These are phyloP conservation scores for Gavialis gangeticus DNA, from an alignment of 2,113 vertebrate genomes.

Conservation along the genomic window DNA sequence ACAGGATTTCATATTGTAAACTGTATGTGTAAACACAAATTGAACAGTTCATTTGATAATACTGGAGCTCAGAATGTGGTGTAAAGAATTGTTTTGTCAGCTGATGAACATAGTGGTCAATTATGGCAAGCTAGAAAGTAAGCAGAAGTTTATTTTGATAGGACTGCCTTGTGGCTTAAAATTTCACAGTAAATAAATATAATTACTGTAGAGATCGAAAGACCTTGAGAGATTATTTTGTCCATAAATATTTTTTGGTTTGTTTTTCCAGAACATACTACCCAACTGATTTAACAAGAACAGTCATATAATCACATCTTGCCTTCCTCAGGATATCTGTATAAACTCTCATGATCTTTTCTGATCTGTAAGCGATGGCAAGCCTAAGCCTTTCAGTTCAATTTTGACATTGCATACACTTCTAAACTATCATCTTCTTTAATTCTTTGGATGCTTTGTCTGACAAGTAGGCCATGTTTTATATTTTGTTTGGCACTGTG, in stretches of 20 bases:
- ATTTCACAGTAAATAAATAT: neutral
- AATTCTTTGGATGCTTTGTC: neutral
- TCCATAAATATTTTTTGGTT: neutral
- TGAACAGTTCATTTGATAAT: neutral
- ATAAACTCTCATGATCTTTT: neutral
- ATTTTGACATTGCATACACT: neutral
- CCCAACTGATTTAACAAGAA: neutral
- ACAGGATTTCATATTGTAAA: neutral
- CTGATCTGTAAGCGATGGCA: neutral
- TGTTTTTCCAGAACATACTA: neutral
- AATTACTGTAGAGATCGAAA: neutral
- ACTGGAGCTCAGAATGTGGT: neutral
- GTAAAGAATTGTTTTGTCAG: neutral
- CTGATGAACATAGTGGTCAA: neutral
- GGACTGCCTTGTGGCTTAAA: neutral
- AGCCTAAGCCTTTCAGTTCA: neutral
- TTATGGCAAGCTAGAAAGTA: neutral
- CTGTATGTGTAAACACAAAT: neutral
- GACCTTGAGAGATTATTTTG: neutral
- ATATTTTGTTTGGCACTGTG: neutral
- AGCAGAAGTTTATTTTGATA: neutral
- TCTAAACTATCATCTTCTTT: neutral
- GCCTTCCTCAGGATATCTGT: neutral
- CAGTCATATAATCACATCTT: neutral
- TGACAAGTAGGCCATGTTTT: neutral